Conservation (phyloP, 2,797 vertebrate species). For the Psittacula derbiana region DNA sequence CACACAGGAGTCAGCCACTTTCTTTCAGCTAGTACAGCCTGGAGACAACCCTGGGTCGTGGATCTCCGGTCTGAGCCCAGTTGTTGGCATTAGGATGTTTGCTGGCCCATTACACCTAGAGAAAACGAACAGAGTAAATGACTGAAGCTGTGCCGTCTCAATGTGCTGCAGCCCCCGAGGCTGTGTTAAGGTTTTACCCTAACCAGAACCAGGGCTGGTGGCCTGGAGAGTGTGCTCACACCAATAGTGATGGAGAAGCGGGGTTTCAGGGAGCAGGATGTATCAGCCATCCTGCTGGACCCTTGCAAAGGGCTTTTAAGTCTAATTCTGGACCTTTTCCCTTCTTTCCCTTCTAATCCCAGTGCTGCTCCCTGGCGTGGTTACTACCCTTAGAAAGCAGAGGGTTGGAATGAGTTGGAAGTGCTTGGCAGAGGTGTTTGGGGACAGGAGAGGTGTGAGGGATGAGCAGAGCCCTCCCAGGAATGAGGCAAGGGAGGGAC, state of each 20-base stretch:
- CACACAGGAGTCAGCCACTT: neutral
- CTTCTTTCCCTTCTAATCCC: neutral
- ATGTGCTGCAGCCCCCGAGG: neutral
- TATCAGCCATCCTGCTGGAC: neutral
- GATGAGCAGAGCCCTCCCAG: neutral
- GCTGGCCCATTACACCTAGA: neutral
- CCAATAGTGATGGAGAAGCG: accelerated
- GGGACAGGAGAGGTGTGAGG: neutral
- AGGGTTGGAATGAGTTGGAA: neutral
- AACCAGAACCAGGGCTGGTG: neutral
- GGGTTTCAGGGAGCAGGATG: neutral
- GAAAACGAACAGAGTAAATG: neutral
- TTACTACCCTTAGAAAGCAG: neutral
- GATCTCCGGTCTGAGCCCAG: neutral
- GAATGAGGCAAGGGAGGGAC: neutral
- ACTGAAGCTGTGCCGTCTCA: neutral
- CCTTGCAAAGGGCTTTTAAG: neutral
- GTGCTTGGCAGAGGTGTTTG: neutral
- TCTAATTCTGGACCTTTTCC: neutral
- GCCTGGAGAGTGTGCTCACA: neutral
- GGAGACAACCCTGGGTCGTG: neutral
- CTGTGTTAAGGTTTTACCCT: neutral
- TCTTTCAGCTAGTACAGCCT: neutral
- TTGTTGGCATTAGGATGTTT: neutral
- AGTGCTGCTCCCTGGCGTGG: neutral